Percentiles rank a stretch among this genome's conserved stretches.
These are phyloP conservation scores for Falco rusticolus DNA, from an alignment of 2,797 vertebrate species.

Conservation along the genomic window DNA sequence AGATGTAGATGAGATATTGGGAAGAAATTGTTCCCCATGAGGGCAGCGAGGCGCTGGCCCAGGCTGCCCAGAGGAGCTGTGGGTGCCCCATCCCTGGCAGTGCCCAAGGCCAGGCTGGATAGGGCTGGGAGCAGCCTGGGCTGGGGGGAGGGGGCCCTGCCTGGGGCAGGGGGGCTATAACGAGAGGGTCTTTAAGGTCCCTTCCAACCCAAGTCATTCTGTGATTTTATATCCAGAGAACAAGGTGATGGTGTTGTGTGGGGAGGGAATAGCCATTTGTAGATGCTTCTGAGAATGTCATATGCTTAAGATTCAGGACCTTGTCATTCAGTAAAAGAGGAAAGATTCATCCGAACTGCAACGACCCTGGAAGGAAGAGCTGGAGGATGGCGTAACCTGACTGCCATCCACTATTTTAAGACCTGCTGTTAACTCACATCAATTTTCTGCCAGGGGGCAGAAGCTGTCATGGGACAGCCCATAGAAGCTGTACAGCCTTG, in stretches of 20 bases:
- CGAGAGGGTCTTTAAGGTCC: too few species aligned
- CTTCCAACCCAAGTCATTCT: too few species aligned
- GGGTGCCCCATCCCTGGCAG: too few species aligned
- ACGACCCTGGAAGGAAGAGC: background rate
- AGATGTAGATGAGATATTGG: too few species aligned
- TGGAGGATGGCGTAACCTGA: background rate
- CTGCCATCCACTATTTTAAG: background rate
- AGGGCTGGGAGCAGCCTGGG: too few species aligned
- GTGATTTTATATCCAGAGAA: background rate
- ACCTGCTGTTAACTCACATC: background rate
- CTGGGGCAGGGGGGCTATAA: too few species aligned
- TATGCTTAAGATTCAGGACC: background rate
- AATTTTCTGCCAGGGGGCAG: background rate
- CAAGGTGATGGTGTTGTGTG: too few species aligned
- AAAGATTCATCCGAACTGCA: background rate
- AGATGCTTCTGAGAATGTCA: background rate
- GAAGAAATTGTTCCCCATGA: too few species aligned
- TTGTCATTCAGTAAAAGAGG: background rate
- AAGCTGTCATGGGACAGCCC: fast-evolving
- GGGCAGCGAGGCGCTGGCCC: too few species aligned
- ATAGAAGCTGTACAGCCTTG: background rate
- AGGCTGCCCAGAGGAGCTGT: too few species aligned
- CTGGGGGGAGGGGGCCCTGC: too few species aligned
- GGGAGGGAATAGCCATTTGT: background rate
- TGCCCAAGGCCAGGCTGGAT: too few species aligned